Evolutionary conservation across 2,797 vertebrate species (phyloP).

Genomic region (Lates japonicus): DNA sequence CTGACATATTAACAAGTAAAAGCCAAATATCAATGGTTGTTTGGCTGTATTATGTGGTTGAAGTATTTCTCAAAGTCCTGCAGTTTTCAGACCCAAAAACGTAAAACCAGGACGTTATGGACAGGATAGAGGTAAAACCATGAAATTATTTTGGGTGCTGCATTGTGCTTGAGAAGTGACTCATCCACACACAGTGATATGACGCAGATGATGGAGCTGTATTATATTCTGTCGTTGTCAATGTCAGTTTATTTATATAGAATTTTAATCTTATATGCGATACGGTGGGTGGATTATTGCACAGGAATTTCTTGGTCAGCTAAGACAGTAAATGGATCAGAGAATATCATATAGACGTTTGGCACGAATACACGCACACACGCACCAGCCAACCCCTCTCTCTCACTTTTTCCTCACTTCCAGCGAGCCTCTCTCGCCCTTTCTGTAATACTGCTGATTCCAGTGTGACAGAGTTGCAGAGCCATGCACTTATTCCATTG

Average conservation of each 20-base stretch:
- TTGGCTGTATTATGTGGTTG: not conserved
- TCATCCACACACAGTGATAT: constrained; percentile 39
- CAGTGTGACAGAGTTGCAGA: constrained; percentile 76
- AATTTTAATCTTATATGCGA: constrained; percentile 65
- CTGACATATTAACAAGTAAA: not conserved
- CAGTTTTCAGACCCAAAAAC: not conserved
- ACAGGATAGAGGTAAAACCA: not conserved
- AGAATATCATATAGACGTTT: constrained; percentile 72
- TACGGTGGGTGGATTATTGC: constrained; percentile 70
- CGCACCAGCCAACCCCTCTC: constrained; percentile 41
- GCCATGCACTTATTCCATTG: constrained; percentile 79
- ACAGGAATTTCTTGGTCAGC: constrained; percentile 79
- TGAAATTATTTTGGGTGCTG: constrained; percentile 12
- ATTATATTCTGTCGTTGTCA: constrained; percentile 65
- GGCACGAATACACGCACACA: constrained; percentile 52
- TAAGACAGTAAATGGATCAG: constrained; percentile 78
- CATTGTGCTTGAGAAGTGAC: constrained; percentile 39
- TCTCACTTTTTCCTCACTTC: constrained; percentile 51
- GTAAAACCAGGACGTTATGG: not conserved
- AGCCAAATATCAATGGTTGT: not conserved
- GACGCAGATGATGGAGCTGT: constrained; percentile 49
- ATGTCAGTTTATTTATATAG: constrained; percentile 68
- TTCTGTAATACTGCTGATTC: constrained; percentile 77
- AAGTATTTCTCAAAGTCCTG: not conserved
- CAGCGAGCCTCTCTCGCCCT: constrained; percentile 43